A percentile compares a stretch with the other conserved stretches of the same genome.
Conservation (phyloP, 1,140 invertebrate species). For the Micrasema minimum region DNA sequence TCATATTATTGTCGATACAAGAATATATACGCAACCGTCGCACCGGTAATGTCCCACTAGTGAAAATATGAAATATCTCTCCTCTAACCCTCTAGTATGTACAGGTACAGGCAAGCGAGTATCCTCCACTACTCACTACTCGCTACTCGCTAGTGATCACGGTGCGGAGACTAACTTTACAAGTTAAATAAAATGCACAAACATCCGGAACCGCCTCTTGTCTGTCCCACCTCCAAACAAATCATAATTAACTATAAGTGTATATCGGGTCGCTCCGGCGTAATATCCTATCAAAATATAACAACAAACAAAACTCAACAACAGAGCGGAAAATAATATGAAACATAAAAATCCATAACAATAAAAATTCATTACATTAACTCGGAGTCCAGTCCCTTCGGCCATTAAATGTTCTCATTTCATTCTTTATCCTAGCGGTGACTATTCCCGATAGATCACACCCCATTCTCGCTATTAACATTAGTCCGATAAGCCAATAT, state of each 20-base stretch:
- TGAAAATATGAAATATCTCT: conserved; percentile 20
- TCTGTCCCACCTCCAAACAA: neutral
- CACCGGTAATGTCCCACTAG: conserved; percentile 1
- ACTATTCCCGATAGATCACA: neutral
- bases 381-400: too few relatives aligned
- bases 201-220: too few relatives aligned
- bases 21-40: conserved; percentile 41
- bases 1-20: conserved; percentile 49
- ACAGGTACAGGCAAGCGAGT: neutral
- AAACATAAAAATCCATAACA: conserved; percentile 39
- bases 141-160: too few relatives aligned
- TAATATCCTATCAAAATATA: conserved; percentile 36
- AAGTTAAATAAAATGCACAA: neutral
- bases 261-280: conserved; percentile 4
- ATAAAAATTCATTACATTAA: conserved; percentile 15
- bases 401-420: conserved; percentile 15
- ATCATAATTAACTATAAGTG: conserved; percentile 2
- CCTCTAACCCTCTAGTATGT: conserved; percentile 9
- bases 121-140: too few relatives aligned
- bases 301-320: conserved; percentile 48
- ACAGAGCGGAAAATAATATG: conserved; percentile 33
- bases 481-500: neutral
- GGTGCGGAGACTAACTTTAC: conserved; percentile 5
- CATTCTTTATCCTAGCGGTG: neutral
- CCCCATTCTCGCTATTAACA: neutral